A percentile compares a stretch with the other conserved stretches of the same genome.
These are phyloP conservation scores for Caerostris extrusa DNA, from an alignment of 1,140 invertebrate genomes.

Conservation along the genomic window DNA sequence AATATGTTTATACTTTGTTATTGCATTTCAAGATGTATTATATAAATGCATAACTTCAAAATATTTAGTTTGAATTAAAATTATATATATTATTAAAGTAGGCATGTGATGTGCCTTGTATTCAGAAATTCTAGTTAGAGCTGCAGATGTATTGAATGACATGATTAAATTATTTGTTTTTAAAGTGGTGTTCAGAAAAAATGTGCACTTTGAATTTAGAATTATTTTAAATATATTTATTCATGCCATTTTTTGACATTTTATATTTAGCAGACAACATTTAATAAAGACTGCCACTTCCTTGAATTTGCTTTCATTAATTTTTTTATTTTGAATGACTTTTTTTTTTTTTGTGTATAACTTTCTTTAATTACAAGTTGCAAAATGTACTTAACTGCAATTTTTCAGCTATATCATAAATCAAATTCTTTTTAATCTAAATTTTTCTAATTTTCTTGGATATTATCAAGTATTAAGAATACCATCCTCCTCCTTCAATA, in stretches of 20 bases:
- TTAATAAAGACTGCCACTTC: background rate
- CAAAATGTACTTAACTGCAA: no score
- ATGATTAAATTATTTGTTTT: background rate
- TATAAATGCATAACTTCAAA: background rate
- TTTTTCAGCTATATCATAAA: no score
- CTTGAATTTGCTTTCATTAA: background rate
- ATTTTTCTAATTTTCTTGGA: no score
- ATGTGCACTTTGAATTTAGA: conserved; percentile 15
- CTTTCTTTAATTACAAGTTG: no score
- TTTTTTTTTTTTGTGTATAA: no score
- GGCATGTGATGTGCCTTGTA: conserved; percentile 1
- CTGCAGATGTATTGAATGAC: background rate
- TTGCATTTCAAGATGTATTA: background rate
- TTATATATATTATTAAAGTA: conserved; percentile 20
- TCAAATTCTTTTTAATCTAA: no score
- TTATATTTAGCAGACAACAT: background rate
- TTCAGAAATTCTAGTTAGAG: background rate
- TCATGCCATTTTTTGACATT: background rate
- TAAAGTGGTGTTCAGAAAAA: background rate
- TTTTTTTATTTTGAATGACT: background rate
- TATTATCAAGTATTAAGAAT: no score
- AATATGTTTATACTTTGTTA: background rate
- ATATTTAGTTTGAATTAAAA: background rate
- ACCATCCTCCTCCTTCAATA: no score
- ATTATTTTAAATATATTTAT: background rate